Conservation (phyloP, 2,888 invertebrate genomes). For the Harmothoe impar region DNA sequence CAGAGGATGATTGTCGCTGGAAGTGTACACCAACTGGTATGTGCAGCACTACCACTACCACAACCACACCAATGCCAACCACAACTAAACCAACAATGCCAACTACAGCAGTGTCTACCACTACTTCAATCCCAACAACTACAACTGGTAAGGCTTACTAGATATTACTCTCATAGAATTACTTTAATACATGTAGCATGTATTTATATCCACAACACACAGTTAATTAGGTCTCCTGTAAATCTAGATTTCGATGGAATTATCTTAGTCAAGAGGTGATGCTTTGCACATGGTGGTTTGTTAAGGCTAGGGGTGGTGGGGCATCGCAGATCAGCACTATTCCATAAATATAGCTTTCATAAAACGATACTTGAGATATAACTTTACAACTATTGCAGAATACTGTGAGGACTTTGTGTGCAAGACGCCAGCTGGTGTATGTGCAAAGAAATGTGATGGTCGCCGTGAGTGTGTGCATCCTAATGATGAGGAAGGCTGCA, state of each 20-base stretch:
- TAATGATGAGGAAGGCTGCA: constrained; percentile 49
- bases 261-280: background rate
- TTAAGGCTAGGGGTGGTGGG: no score
- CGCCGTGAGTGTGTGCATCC: constrained; percentile 52
- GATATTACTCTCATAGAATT: no score
- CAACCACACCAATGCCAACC: constrained; percentile 2
- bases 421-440: background rate
- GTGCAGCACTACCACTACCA: constrained; percentile 29
- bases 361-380: background rate
- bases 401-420: background rate
- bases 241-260: no score
- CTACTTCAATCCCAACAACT: background rate
- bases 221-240: no score
- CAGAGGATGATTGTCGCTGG: constrained; percentile 56
- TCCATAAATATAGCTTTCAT: no score
- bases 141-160: background rate
- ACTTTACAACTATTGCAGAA: background rate
- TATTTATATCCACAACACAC: no score
- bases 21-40: constrained; percentile 46
- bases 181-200: no score
- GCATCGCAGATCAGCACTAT: no score
- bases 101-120: background rate
- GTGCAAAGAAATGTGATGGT: constrained; percentile 64
- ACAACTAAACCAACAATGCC: constrained; percentile 14
- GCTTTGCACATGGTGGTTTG: background rate